Evolutionary conservation across 2,888 invertebrate genomes (phyloP).

Genomic region (Agapetus fuscipes): DNA sequence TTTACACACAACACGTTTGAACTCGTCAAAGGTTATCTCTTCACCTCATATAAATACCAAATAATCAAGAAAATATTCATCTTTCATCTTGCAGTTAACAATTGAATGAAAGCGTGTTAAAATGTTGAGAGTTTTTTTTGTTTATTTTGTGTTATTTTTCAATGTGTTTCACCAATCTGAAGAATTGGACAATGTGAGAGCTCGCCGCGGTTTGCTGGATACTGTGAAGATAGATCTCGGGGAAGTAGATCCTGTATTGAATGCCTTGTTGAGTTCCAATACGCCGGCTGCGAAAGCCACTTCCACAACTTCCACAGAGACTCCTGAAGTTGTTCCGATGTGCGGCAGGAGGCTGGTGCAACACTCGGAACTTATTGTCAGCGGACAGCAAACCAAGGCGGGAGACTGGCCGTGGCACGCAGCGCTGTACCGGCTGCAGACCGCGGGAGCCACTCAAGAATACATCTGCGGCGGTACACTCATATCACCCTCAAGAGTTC

Average conservation of each 20-base stretch:
- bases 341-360: slow-evolving; percentile 30
- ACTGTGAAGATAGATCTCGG: too few species aligned
- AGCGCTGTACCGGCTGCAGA: slow-evolving; percentile 27
- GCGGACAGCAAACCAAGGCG: slow-evolving; percentile 28
- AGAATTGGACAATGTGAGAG: not conserved
- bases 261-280: not conserved
- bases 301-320: not conserved
- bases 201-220: slow-evolving; percentile 7
- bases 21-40: too few species aligned
- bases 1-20: too few species aligned
- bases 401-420: slow-evolving; percentile 40
- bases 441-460: slow-evolving; percentile 23
- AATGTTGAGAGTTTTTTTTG: too few species aligned
- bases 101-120: too few species aligned
- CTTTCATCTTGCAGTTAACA: too few species aligned
- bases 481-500: slow-evolving; percentile 27
- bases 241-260: slow-evolving; percentile 9
- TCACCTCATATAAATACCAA: too few species aligned
- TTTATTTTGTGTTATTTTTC: slow-evolving; percentile 2
- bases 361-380: slow-evolving; percentile 30
- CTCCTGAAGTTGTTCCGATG: slow-evolving; percentile 6
- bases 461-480: slow-evolving; percentile 36
- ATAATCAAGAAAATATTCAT: too few species aligned
- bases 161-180: not conserved
- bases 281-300: not conserved